Evolutionary conservation across 1,140 invertebrate species (phyloP), one percentile per base, ranked within the genome.

Genomic region (Anadara kagoshimensis): DNA sequence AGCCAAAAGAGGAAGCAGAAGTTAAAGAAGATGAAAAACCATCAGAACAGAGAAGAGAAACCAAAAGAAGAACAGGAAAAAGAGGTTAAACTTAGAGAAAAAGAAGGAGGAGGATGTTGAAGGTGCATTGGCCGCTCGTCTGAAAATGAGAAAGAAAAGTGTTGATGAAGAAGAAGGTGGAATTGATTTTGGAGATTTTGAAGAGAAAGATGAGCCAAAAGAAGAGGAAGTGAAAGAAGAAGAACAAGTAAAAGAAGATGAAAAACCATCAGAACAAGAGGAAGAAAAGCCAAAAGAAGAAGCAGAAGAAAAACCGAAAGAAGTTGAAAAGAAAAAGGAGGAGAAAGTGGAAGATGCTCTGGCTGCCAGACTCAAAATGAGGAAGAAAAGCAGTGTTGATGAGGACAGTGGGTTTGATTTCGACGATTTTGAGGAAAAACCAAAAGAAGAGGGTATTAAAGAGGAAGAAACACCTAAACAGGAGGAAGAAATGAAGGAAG

Each of bases 151-250:
- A 56, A 62, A 66, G 63, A 36, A 49, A 68, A 11, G 47, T 66
- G 59, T 49, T 41, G 69, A 61, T 47, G 29, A 26, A 16, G 20
- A 24, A 12, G 29, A 51, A 18, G 26, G 7, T n/a, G 54, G 49
- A 51, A 20, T 63, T 41, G 61, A 81, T 56, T 49, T 53, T 54
- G 63, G 63, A 16, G 36, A 22, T 54, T 45, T 20, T 8, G 49
- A 63, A 24, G 47, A 57, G 18, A 36, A 49, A 54, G 58, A 61
- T 12, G 45, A 63, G 24, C 24, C 5, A 43, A 47, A 36, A 22
- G 75, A 76, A 44, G 56, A 72, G 41, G 64, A 72, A 4, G 24
- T 36, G 4, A 49, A 66, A 61, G 58, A 67, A 61, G 58, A 65
- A 63, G 18, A 26, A 68, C 1, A 68, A 74, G 54, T 43, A 51